Evolutionary conservation across 2,797 vertebrate species (phyloP).

Genomic region (Hirundo rustica): DNA sequence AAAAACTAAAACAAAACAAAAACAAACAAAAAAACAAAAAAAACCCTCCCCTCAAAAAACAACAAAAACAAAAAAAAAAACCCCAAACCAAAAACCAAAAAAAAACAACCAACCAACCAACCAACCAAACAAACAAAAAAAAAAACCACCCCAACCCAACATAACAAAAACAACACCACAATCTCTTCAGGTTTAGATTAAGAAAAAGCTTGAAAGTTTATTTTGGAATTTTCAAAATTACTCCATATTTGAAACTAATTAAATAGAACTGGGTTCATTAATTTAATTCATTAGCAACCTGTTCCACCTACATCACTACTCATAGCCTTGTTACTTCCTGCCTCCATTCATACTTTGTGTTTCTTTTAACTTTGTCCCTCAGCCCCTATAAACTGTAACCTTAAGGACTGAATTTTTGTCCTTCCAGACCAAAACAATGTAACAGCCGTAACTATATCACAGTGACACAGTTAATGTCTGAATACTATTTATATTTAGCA

Average conservation of each 20-base stretch:
- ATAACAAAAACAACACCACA: neutral
- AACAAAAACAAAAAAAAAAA: no score
- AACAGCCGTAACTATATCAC: neutral
- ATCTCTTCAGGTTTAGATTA: neutral
- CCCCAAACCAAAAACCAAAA: no score
- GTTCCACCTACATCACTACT: neutral
- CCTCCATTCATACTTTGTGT: neutral
- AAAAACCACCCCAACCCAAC: no score
- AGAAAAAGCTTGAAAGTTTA: neutral
- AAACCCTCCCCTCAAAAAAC: neutral
- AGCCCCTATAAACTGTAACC: neutral
- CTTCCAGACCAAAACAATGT: neutral
- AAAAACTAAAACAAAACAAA: no score
- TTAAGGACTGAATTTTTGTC: neutral
- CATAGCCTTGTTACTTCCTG: neutral
- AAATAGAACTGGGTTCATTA: constrained; percentile 1
- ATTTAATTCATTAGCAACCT: neutral
- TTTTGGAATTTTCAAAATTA: neutral
- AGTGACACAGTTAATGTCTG: constrained; percentile 6
- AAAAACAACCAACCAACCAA: neutral
- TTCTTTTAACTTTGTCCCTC: constrained; percentile 1
- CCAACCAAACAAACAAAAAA: no score
- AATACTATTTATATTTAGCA: constrained; percentile 52
- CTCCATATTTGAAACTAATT: neutral
- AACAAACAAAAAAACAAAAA: no score